Conservation (phyloP, 2,113 vertebrate species). For the Ornithorhynchus anatinus region DNA sequence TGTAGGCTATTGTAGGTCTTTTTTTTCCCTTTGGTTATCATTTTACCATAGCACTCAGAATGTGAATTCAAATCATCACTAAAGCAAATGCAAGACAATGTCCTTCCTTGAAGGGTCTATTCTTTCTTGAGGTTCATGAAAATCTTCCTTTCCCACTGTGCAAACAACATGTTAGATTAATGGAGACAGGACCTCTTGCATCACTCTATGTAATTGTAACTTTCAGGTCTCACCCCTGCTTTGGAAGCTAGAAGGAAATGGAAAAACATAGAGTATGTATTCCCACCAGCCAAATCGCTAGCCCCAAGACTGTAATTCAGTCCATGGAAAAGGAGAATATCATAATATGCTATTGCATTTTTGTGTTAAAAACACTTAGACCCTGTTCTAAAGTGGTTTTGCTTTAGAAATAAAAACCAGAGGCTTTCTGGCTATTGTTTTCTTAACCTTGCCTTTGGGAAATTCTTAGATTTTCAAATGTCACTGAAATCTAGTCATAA, state of each 20-base stretch:
- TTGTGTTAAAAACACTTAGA: too few relatives aligned
- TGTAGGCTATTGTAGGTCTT: too few relatives aligned
- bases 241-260: slow-evolving; percentile 20
- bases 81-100: too few relatives aligned
- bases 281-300: neutral
- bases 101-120: neutral
- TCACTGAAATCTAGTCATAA: neutral
- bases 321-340: neutral
- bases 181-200: neutral
- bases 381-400: slow-evolving; percentile 37
- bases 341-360: neutral
- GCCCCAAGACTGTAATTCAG: slow-evolving; percentile 9
- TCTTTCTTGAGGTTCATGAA: neutral
- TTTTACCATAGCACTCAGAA: too few relatives aligned
- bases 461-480: neutral
- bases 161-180: neutral
- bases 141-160: neutral
- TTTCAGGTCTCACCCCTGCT: neutral
- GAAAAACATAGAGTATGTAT: slow-evolving; percentile 33
- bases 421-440: neutral
- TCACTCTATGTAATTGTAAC: slow-evolving; percentile 20
- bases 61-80: too few relatives aligned
- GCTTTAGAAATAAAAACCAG: neutral
- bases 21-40: too few relatives aligned
- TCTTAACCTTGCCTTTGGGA: neutral